Conservation (phyloP, 2,888 invertebrate genomes). For the Sisyra terminalis region DNA sequence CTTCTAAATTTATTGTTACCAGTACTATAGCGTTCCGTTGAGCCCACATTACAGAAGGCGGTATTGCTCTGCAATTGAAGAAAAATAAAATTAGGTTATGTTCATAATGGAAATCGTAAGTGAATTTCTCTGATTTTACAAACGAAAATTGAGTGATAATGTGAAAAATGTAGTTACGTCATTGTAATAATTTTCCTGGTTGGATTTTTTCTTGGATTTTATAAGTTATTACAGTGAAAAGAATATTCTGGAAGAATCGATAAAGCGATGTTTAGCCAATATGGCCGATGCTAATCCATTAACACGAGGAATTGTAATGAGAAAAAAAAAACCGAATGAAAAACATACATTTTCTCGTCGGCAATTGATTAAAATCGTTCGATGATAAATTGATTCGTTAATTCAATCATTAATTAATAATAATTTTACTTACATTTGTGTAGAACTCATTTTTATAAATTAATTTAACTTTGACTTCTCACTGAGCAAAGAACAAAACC, state of each 20-base stretch:
- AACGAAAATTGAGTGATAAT: background rate
- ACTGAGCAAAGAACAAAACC: constrained; percentile 10
- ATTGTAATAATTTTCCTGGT: background rate
- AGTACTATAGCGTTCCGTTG: constrained; percentile 70
- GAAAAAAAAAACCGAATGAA: constrained; percentile 1
- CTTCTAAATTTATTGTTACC: constrained; percentile 82
- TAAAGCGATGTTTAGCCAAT: constrained; percentile 6
- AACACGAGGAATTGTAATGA: constrained; percentile 2
- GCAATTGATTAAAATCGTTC: background rate
- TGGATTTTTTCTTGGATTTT: background rate
- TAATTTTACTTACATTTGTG: constrained; percentile 7
- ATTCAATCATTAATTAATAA: background rate
- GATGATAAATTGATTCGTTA: background rate
- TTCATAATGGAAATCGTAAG: background rate
- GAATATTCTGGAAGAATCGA: constrained; percentile 7
- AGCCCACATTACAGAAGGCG: constrained; percentile 88
- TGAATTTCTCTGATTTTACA: background rate
- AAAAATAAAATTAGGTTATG: constrained; percentile 9
- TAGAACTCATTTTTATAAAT: constrained; percentile 7
- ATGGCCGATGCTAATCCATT: constrained; percentile 4
- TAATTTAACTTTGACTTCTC: constrained; percentile 3
- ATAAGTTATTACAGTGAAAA: background rate
- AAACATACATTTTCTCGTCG: background rate
- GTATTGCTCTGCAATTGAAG: constrained; percentile 32
- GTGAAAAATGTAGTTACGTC: background rate